Base-by-base conservation (phyloP, 1,140 invertebrate species). In the Bombus pyrosoma region DNA sequence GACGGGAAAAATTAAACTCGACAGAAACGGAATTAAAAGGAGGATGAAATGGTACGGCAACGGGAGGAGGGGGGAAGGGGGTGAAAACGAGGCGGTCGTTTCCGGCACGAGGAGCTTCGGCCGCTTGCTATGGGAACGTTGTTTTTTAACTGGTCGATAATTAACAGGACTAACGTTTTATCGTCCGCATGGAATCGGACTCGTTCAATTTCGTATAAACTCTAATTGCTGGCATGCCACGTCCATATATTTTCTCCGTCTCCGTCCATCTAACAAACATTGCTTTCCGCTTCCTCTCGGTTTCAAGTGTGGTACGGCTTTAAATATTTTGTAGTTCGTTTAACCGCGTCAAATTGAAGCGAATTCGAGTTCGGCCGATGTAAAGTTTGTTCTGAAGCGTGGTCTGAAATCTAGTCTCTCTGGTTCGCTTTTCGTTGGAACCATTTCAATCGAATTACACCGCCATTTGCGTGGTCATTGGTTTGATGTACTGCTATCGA, bases 291-390 rank as follows among this genome's bases (percentile, higher is more conserved):
- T 34, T 13, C 34, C 47, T 3, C 47, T 28, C 47, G 8, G 25
- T 13, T 3, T n/a, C 28, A 53, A 22, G 1, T 22, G 47, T 8
- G 47, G 47, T 22, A 22, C 18, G 25, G 25, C 32, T 43, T 5
- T 13, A 68, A 41, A 81, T 73, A 62, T 57, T 73, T 81, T 73
- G 53, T 34, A 43, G 69, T 53, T 43, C 53, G 69, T 73, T 78
- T 78, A 64, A 64, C 80, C 80, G n/a, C 53, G 80, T 82, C 37
- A 59, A 82, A 81, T 71, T 57, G 68, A 82, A 81, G 18, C 80
- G 80, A 74, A 81, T 81, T 72, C 34, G 37, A 72, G 53, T 9
- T 15, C 10, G n/a, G 10, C 12, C 34, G 18, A n/a, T 57, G 68
- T 59, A 81, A 69, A 28, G 47, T 81, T 81, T 74, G 32, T 74